Conservation (phyloP, 2,888 invertebrate genomes). For the Ectobius pallidus region DNA sequence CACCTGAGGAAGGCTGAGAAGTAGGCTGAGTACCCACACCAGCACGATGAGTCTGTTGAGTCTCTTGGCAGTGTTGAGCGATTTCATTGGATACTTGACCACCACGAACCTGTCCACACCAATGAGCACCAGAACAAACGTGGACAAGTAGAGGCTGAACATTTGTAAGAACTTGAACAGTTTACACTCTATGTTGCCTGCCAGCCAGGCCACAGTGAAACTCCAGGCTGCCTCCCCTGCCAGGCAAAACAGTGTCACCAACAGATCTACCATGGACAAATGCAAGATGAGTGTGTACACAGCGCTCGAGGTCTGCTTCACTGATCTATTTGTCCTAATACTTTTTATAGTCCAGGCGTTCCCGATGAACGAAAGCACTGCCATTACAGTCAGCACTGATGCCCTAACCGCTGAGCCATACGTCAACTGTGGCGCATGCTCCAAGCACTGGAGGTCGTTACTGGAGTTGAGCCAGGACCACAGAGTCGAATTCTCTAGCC, state of each 20-base stretch:
- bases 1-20: constrained; percentile 83
- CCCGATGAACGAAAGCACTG: constrained; percentile 72
- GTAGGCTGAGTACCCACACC: constrained; percentile 74
- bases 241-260: constrained; percentile 82
- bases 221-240: constrained; percentile 83
- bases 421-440: constrained; percentile 73
- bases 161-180: constrained; percentile 81
- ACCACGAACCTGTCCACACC: constrained; percentile 82
- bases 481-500: neutral
- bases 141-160: constrained; percentile 82
- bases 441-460: constrained; percentile 49
- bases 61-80: constrained; percentile 66
- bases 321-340: constrained; percentile 53
- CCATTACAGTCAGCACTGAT: constrained; percentile 71
- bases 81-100: constrained; percentile 80
- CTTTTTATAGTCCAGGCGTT: constrained; percentile 80
- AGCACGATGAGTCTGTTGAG: constrained; percentile 70
- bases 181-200: constrained; percentile 78
- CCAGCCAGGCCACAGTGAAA: constrained; percentile 80
- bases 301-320: constrained; percentile 65
- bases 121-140: constrained; percentile 81
- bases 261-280: constrained; percentile 79
- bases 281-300: constrained; percentile 81
- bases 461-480: constrained; percentile 18
- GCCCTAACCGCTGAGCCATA: constrained; percentile 68